Evolutionary conservation across 2,888 invertebrate genomes (phyloP).

Genomic region (Hermaeophaga mercurialis): DNA sequence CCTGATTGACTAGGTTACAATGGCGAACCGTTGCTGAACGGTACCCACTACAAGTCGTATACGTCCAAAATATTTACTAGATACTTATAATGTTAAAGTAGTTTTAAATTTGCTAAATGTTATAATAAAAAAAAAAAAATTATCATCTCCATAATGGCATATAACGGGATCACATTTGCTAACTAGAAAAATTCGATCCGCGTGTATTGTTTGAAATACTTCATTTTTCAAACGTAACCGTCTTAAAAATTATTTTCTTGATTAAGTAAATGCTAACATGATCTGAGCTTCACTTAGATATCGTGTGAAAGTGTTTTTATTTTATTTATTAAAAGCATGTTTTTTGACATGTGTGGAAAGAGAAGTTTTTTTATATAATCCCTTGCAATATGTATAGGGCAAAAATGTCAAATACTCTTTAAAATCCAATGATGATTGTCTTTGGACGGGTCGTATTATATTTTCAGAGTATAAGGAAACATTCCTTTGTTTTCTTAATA

Average conservation of each 20-base stretch:
- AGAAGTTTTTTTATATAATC: slow-evolving; percentile 30
- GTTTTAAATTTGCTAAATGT: too few relatives aligned
- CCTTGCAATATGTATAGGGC: slow-evolving; percentile 38
- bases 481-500: slow-evolving; percentile 37
- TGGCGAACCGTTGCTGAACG: too few relatives aligned
- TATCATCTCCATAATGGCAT: slow-evolving; percentile 42
- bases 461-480: slow-evolving; percentile 29
- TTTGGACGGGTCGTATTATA: slow-evolving; percentile 35
- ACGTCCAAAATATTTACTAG: too few relatives aligned
- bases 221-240: slow-evolving; percentile 37
- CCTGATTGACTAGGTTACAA: too few relatives aligned
- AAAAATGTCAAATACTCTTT: slow-evolving; percentile 16
- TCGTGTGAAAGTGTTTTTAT: slow-evolving; percentile 6
- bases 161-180: slow-evolving; percentile 37
- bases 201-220: slow-evolving; percentile 40
- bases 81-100: too few relatives aligned
- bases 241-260: slow-evolving; percentile 30
- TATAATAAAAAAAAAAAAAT: too few relatives aligned
- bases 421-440: slow-evolving; percentile 15
- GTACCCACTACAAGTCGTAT: too few relatives aligned
- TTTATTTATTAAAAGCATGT: slow-evolving; percentile 28
- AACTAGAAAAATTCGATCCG: slow-evolving; percentile 35
- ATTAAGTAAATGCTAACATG: slow-evolving; percentile 33
- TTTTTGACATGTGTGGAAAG: slow-evolving; percentile 28
- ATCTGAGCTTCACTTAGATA: slow-evolving; percentile 33